Conservation (phyloP, 2,888 invertebrate genomes). For the Idaea dimidiata region DNA sequence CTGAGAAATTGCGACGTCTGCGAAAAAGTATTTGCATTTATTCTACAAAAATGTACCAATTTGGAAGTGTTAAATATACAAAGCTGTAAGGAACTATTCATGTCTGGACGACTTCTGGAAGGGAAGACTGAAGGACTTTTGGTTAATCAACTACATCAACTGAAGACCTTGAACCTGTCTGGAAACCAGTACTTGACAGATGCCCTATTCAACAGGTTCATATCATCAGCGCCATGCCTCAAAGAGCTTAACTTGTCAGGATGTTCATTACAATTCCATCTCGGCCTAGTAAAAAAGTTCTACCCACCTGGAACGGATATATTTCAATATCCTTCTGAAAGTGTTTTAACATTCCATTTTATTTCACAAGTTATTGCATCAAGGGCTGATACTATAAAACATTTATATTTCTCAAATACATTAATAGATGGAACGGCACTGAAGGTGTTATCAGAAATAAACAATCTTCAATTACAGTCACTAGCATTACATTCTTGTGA, state of each 20-base stretch:
- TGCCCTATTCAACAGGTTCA: slow-evolving; percentile 85
- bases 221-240: slow-evolving; percentile 80
- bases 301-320: slow-evolving; percentile 76
- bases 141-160: slow-evolving; percentile 67
- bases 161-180: slow-evolving; percentile 82
- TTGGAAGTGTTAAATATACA: slow-evolving; percentile 82
- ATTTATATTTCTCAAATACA: slow-evolving; percentile 84
- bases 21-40: slow-evolving; percentile 82
- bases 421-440: slow-evolving; percentile 84
- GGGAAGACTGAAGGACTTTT: slow-evolving; percentile 78
- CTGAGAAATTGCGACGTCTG: slow-evolving; percentile 83
- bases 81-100: slow-evolving; percentile 85
- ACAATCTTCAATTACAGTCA: slow-evolving; percentile 73
- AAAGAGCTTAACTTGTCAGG: slow-evolving; percentile 83
- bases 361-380: slow-evolving; percentile 79
- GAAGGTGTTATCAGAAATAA: slow-evolving; percentile 73
- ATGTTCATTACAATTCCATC: slow-evolving; percentile 86
- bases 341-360: slow-evolving; percentile 86
- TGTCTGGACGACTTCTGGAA: slow-evolving; percentile 86
- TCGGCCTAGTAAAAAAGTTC: slow-evolving; percentile 84
- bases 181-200: slow-evolving; percentile 88
- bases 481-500: slow-evolving; percentile 81
- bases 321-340: slow-evolving; percentile 80
- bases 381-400: slow-evolving; percentile 78
- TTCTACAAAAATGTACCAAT: slow-evolving; percentile 79